Percentiles rank a stretch among this genome's conserved stretches.
Conservation (phyloP, 2,888 invertebrate genomes). For the Philonicus albiceps region DNA sequence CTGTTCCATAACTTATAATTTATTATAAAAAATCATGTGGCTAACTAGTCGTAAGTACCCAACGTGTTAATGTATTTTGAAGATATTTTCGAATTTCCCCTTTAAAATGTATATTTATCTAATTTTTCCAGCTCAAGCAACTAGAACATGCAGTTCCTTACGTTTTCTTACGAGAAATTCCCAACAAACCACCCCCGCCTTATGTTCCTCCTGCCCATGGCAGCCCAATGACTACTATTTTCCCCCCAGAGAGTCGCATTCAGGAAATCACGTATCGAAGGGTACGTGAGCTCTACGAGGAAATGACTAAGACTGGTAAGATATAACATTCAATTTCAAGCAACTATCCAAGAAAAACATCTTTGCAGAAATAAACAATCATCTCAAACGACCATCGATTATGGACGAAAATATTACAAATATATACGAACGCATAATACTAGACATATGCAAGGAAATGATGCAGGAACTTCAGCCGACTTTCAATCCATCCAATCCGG, state of each 20-base stretch:
- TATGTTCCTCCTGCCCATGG: slow-evolving; percentile 71
- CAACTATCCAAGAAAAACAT: neutral
- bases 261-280: slow-evolving; percentile 57
- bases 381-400: slow-evolving; percentile 53
- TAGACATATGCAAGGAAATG: slow-evolving; percentile 71
- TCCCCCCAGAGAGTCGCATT: slow-evolving; percentile 58
- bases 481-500: slow-evolving; percentile 48
- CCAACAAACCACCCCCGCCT: slow-evolving; percentile 79
- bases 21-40: neutral
- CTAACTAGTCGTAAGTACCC: neutral
- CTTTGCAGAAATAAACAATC: slow-evolving; percentile 51
- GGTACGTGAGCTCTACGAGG: slow-evolving; percentile 56
- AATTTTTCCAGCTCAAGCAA: slow-evolving; percentile 66
- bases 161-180: slow-evolving; percentile 71
- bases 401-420: slow-evolving; percentile 60
- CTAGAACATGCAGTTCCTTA: slow-evolving; percentile 65
- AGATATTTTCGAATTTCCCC: too few relatives aligned
- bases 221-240: slow-evolving; percentile 60
- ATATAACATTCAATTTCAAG: neutral
- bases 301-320: slow-evolving; percentile 56
- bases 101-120: neutral
- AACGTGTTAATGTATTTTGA: neutral
- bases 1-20: too few relatives aligned
- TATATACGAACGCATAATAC: slow-evolving; percentile 68
- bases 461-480: slow-evolving; percentile 65